Percentiles rank a stretch among this genome's conserved stretches.
phyloP scores from a whole-genome alignment of 2,888 invertebrate species.

The Drepana falcataria region DNA sequence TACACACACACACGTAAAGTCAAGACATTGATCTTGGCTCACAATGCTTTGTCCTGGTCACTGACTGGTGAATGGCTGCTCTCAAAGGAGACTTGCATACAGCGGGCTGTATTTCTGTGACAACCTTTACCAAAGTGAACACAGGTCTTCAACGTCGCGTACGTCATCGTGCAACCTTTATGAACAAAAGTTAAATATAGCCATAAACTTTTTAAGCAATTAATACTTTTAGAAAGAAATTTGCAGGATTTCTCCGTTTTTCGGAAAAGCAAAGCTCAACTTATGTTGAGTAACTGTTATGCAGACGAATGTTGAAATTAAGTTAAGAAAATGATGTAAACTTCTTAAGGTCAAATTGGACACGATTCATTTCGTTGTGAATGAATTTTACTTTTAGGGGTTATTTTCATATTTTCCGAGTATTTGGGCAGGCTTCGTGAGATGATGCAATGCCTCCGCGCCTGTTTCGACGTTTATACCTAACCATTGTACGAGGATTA shows the following conservation, averaged over 20 bases:
- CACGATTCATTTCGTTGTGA: conserved; percentile 9
- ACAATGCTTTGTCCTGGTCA: conserved; percentile 61
- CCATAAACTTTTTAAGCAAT: too few relatives aligned
- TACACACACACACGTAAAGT: conserved; percentile 44
- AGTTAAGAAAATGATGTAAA: too few relatives aligned
- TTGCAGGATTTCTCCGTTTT: too few relatives aligned
- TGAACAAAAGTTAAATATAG: neutral
- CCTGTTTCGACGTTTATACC: conserved; percentile 25
- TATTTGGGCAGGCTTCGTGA: conserved; percentile 34
- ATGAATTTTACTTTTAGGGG: conserved; percentile 24
- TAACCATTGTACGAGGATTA: conserved; percentile 38
- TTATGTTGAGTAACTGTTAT: too few relatives aligned
- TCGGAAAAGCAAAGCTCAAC: too few relatives aligned
- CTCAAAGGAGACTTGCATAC: conserved; percentile 50
- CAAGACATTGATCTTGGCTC: conserved; percentile 65
- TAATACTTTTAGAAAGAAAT: too few relatives aligned
- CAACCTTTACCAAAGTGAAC: conserved; percentile 40
- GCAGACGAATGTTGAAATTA: too few relatives aligned
- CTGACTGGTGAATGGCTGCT: conserved; percentile 46
- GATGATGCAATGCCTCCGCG: conserved; percentile 37
- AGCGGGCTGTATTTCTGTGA: conserved; percentile 48
- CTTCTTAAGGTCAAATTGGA: neutral
- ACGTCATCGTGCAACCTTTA: conserved; percentile 1
- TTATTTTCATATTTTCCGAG: conserved; percentile 34
- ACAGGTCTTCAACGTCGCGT: conserved; percentile 13